Percentiles rank a stretch among this genome's conserved stretches.
phyloP scores from a whole-genome alignment of 64 coral and sea anemone species.

The Exaiptasia diaphana region DNA sequence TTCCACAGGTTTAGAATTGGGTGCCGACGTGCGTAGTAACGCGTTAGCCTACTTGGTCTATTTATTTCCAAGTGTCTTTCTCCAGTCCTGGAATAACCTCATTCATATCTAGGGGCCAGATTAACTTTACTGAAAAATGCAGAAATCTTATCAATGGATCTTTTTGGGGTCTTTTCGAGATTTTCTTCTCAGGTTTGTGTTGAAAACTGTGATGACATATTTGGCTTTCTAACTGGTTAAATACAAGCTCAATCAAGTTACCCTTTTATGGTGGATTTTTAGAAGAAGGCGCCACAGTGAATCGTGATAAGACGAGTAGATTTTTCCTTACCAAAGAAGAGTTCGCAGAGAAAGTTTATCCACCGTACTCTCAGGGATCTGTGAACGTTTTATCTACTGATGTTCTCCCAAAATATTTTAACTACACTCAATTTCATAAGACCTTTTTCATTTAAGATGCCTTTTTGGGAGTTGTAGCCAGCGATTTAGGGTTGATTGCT shows the following conservation, averaged over 20 bases:
- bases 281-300: too few relatives aligned
- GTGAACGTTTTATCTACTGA: background rate
- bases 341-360: background rate
- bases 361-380: background rate
- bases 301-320: background rate
- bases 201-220: constrained; percentile 33
- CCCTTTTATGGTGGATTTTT: constrained; percentile 26
- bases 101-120: too few relatives aligned
- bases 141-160: background rate
- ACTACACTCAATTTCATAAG: background rate
- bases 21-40: too few relatives aligned
- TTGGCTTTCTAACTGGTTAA: too few relatives aligned
- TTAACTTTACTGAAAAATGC: constrained; percentile 11
- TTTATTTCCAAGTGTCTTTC: too few relatives aligned
- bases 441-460: background rate
- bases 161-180: background rate
- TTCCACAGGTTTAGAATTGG: too few relatives aligned
- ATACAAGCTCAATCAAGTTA: too few relatives aligned
- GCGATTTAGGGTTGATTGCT: background rate
- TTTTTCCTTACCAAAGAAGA: background rate
- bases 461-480: background rate
- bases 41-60: too few relatives aligned
- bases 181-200: background rate
- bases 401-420: background rate
- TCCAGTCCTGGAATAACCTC: too few relatives aligned